Evolutionary conservation across 2,113 vertebrate genomes (phyloP).

Genomic region (Passer montanus): DNA sequence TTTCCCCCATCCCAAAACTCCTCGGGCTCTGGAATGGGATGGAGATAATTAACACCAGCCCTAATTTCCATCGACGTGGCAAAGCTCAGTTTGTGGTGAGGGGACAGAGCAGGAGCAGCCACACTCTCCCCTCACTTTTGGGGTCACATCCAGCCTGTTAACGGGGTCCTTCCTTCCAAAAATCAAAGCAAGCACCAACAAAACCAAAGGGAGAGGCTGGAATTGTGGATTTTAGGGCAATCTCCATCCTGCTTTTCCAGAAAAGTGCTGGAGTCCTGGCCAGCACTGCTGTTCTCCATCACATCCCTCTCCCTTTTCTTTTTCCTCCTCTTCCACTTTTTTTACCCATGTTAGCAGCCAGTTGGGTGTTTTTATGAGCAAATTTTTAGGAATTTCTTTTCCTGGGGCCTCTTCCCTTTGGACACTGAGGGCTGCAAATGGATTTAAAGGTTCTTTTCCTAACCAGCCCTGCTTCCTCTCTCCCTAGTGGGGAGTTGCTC

Average conservation of each 20-base stretch:
- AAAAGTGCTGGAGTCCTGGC: not conserved
- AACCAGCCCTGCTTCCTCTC: not conserved
- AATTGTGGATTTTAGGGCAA: not conserved
- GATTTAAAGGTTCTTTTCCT: not conserved
- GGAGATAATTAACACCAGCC: not conserved
- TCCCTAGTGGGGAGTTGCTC: not conserved
- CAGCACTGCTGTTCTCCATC: not conserved
- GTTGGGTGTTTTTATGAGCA: not conserved
- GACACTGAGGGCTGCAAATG: not conserved
- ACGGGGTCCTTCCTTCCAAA: rapidly evolving
- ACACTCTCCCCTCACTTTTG: rapidly evolving
- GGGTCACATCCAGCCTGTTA: not conserved
- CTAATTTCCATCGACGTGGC: not conserved
- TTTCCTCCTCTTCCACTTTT: not conserved
- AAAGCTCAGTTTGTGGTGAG: not conserved
- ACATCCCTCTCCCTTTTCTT: not conserved
- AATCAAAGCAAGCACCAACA: not conserved
- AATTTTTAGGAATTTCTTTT: not conserved
- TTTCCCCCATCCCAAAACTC: not conserved
- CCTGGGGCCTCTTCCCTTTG: not conserved
- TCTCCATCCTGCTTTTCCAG: not conserved
- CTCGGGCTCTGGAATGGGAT: not conserved
- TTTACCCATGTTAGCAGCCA: not conserved
- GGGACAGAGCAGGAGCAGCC: not conserved
- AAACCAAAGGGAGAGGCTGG: not conserved